Percentiles rank a stretch among this genome's conserved stretches.
phyloP scores from a whole-genome alignment of 53 echinoderm and acorn worm species.

The Crossaster papposus region DNA sequence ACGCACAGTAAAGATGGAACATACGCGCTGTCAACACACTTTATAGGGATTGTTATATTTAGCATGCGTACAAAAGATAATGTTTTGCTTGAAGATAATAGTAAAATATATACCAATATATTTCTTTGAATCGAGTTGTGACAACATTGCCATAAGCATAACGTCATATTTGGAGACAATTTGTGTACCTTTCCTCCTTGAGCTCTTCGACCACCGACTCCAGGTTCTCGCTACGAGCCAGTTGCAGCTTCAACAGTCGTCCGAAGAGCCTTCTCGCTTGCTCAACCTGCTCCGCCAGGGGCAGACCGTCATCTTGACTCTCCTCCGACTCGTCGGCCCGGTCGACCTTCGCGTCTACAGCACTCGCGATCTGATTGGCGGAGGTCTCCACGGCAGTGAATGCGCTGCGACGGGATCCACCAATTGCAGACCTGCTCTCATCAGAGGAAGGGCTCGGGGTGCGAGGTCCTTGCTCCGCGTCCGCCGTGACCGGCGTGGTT shows the following conservation, averaged over 20 bases:
- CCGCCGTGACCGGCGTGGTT: neutral
- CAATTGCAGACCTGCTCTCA: constrained; percentile 57
- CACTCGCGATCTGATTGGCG: constrained; percentile 21
- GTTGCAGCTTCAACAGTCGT: constrained; percentile 45
- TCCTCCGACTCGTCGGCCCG: constrained; percentile 8
- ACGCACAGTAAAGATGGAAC: no score
- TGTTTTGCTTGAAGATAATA: no score
- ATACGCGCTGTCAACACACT: no score
- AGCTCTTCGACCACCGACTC: constrained; percentile 58
- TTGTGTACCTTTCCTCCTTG: constrained; percentile 65
- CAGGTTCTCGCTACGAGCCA: constrained; percentile 44
- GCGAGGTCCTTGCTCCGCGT: neutral
- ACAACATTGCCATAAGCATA: neutral
- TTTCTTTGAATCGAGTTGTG: no score
- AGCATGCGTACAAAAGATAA: no score
- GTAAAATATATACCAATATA: no score
- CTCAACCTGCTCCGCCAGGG: constrained; percentile 68
- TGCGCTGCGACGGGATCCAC: constrained; percentile 72
- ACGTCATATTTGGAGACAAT: neutral
- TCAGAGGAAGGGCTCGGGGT: constrained; percentile 45
- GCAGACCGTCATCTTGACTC: constrained; percentile 12
- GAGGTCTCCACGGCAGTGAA: constrained; percentile 62
- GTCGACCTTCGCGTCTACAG: neutral
- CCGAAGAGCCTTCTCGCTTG: constrained; percentile 49
- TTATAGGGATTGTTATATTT: no score